Evolutionary conservation across 2,113 vertebrate species (phyloP).

Genomic region (Oreocharis arfaki): DNA sequence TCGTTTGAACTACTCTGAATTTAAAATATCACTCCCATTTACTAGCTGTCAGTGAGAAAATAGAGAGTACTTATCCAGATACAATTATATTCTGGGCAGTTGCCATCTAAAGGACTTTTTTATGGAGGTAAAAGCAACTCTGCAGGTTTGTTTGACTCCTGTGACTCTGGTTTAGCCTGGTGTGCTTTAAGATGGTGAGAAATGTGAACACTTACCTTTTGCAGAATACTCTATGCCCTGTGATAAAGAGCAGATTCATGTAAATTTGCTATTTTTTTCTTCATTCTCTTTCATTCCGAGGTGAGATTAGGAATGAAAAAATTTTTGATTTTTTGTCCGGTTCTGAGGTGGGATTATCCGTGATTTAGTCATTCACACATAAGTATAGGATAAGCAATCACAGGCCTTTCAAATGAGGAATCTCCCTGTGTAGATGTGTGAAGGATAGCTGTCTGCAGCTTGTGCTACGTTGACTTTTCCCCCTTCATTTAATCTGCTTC

Average conservation of each 20-base stretch:
- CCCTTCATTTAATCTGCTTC: not conserved
- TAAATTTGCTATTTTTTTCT: not conserved
- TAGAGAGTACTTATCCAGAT: not conserved
- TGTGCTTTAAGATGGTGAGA: not conserved
- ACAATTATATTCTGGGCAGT: not conserved
- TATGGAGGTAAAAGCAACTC: not conserved
- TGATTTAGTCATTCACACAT: not conserved
- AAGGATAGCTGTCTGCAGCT: not conserved
- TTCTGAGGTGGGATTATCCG: not conserved
- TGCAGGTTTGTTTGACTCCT: not conserved
- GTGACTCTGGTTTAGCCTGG: not conserved
- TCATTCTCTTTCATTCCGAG: not conserved
- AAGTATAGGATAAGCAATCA: not conserved
- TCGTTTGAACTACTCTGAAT: not conserved
- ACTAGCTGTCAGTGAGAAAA: not conserved
- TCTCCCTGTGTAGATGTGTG: not conserved
- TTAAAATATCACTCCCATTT: not conserved
- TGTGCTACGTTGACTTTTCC: not conserved
- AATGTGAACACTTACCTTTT: not conserved
- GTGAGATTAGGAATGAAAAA: not conserved
- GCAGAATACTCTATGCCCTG: not conserved
- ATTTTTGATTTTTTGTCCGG: rapidly evolving
- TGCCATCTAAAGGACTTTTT: not conserved
- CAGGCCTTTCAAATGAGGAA: not conserved
- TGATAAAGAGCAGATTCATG: not conserved